phyloP scores from a whole-genome alignment of 2,113 vertebrate genomes.

The Prietella phreatophila region DNA sequence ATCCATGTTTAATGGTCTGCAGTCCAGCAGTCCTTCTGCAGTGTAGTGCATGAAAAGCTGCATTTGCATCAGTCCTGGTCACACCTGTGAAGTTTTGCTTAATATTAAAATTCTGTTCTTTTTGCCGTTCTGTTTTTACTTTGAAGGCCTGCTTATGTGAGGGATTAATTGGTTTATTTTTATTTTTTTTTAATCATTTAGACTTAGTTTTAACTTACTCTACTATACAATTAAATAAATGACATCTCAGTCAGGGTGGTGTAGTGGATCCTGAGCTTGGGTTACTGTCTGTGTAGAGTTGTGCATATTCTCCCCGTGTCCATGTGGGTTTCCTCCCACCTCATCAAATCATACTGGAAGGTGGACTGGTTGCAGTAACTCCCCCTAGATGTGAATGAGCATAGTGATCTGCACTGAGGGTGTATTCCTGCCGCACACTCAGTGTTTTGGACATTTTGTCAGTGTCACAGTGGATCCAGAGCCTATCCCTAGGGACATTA shows the following conservation, averaged over 20 bases:
- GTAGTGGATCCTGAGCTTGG: neutral
- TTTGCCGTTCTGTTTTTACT: neutral
- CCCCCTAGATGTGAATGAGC: neutral
- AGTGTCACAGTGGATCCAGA: neutral
- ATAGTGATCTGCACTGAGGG: neutral
- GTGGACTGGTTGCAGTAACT: neutral
- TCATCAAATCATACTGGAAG: neutral
- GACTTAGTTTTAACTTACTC: neutral
- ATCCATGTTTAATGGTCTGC: neutral
- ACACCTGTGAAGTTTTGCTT: conserved; percentile 4
- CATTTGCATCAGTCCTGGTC: neutral
- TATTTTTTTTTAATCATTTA: no score
- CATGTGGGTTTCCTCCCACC: neutral
- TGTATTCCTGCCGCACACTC: neutral
- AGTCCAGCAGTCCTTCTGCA: neutral
- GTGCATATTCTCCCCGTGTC: neutral
- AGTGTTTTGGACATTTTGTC: neutral
- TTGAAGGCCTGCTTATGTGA: neutral
- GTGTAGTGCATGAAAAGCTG: neutral
- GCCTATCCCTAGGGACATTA: neutral
- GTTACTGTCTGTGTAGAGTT: neutral
- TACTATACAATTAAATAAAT: neutral
- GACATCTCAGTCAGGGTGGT: neutral
- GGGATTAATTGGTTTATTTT: neutral
- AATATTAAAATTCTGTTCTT: neutral